phyloP scores from a whole-genome alignment of 2,888 invertebrate genomes.

The Pocota personata region DNA sequence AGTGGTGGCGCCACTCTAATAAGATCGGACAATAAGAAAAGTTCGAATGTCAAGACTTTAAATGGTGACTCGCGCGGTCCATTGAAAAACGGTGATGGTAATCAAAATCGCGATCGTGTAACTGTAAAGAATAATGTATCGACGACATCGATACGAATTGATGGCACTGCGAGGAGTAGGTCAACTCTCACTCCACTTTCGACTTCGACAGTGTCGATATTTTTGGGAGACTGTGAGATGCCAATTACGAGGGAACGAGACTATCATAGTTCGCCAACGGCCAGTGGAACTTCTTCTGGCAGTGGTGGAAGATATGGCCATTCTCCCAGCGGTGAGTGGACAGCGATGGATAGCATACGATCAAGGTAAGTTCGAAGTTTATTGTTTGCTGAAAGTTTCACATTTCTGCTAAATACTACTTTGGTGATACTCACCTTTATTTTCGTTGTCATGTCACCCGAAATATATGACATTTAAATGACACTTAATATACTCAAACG shows the following conservation, averaged over 20 bases:
- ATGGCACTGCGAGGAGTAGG: constrained; percentile 14
- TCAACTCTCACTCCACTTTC: constrained; percentile 36
- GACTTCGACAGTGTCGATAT: constrained; percentile 77
- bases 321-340: constrained; percentile 64
- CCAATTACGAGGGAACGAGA: constrained; percentile 77
- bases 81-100: constrained; percentile 11
- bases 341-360: constrained; percentile 39
- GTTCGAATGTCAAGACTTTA: constrained; percentile 20
- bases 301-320: constrained; percentile 50
- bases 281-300: constrained; percentile 65
- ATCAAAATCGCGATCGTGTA: constrained; percentile 35
- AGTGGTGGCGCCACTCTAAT: constrained; percentile 6
- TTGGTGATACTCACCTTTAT: too few species aligned
- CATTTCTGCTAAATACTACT: too few species aligned
- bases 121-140: constrained; percentile 53
- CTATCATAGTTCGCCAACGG: constrained; percentile 64
- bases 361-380: constrained; percentile 47
- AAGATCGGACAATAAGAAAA: constrained; percentile 40
- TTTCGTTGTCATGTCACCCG: too few species aligned
- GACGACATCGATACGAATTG: constrained; percentile 73
- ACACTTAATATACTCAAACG: too few species aligned
- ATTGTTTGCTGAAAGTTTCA: background rate
- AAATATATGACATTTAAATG: too few species aligned
- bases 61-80: constrained; percentile 31
- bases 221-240: constrained; percentile 80